These are phyloP conservation scores for Chaetops frenatus DNA, from an alignment of 2,113 vertebrate species.

Conservation along the genomic window DNA sequence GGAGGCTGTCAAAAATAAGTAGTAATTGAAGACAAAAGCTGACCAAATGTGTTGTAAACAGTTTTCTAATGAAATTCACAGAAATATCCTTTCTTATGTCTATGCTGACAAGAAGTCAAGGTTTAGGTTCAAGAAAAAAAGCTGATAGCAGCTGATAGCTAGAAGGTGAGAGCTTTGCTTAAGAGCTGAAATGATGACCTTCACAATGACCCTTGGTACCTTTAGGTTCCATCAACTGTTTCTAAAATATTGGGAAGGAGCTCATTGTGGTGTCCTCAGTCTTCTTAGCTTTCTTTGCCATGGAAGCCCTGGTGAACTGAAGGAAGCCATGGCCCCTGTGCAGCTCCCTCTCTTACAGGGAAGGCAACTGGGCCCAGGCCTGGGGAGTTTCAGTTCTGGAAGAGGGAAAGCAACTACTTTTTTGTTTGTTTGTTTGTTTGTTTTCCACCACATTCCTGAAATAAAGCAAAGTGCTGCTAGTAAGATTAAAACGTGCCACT, in stretches of 20 bases:
- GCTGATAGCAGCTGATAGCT: neutral
- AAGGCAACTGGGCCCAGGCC: neutral
- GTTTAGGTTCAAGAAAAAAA: neutral
- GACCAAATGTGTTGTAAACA: neutral
- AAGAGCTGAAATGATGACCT: neutral
- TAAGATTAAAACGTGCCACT: neutral
- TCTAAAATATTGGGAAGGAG: neutral
- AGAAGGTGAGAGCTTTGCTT: neutral
- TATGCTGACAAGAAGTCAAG: neutral
- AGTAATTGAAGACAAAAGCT: neutral
- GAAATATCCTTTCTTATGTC: neutral
- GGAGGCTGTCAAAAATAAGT: neutral
- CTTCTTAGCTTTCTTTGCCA: neutral
- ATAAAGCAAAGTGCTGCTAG: neutral
- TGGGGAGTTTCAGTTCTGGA: neutral
- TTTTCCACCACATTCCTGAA: neutral
- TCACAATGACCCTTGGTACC: neutral
- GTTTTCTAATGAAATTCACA: neutral
- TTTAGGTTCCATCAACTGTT: neutral
- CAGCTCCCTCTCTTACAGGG: neutral
- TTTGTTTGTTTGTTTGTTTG: neutral
- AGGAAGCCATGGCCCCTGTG: neutral
- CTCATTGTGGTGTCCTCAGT: accelerated
- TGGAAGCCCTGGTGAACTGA: neutral
- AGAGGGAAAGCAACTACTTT: neutral